These are phyloP conservation scores for Phasianus colchicus DNA, from an alignment of 2,113 vertebrate species.

Conservation along the genomic window DNA sequence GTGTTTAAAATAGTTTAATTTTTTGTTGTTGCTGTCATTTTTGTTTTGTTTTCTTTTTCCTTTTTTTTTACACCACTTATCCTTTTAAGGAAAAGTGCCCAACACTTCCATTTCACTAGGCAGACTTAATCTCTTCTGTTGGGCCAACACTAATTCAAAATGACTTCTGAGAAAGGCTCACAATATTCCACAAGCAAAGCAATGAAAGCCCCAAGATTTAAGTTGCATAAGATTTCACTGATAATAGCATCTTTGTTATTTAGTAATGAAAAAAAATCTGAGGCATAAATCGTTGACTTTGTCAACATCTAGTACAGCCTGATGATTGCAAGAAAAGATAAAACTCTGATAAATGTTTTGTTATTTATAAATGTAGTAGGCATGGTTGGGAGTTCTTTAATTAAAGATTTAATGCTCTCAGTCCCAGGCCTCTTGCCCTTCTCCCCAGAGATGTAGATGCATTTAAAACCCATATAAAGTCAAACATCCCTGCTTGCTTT, in stretches of 20 bases:
- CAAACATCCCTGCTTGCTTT: slow-evolving; percentile 38
- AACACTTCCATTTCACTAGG: neutral
- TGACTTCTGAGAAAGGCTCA: slow-evolving; percentile 24
- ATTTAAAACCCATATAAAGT: slow-evolving; percentile 59
- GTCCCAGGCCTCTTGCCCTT: slow-evolving; percentile 29
- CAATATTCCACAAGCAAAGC: slow-evolving; percentile 19
- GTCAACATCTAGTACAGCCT: slow-evolving; percentile 47
- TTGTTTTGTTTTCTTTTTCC: neutral
- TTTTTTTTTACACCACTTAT: neutral
- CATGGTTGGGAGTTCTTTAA: slow-evolving; percentile 54
- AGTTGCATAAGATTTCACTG: slow-evolving; percentile 39
- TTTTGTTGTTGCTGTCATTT: fast-evolving
- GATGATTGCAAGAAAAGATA: slow-evolving; percentile 68
- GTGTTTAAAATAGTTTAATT: neutral
- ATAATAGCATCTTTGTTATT: slow-evolving; percentile 54
- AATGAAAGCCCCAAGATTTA: slow-evolving; percentile 27
- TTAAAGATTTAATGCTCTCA: slow-evolving; percentile 60
- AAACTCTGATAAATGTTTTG: slow-evolving; percentile 62
- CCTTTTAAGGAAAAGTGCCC: neutral
- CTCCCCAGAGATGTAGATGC: slow-evolving; percentile 10
- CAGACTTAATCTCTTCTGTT: neutral
- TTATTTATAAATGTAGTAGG: slow-evolving; percentile 69
- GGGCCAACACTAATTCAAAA: slow-evolving; percentile 19
- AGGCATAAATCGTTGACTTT: slow-evolving; percentile 47
- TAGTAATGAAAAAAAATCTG: slow-evolving; percentile 40